Base-by-base conservation (phyloP, 2,113 vertebrate genomes). In the Xiphorhynchus elegans region DNA sequence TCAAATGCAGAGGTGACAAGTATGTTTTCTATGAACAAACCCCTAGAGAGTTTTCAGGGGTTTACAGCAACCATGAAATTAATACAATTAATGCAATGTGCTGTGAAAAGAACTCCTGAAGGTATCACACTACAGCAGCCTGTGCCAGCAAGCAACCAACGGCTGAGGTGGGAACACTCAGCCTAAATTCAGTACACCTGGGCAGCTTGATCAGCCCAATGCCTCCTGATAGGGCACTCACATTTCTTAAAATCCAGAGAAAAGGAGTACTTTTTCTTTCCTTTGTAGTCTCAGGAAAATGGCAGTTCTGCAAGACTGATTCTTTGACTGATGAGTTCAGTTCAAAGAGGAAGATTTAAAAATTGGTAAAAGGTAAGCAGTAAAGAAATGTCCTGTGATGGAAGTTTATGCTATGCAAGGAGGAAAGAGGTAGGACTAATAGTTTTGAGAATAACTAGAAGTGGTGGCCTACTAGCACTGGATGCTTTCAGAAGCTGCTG, bases 211-310 rank as follows among this genome's bases (percentile, higher is more conserved):
- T 46, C 39, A 89, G 39, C 69, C 33, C 52, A 70, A 23, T 10
- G 11, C 35, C 46, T 87, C 26, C 7, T 56, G 17, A 21, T 1
- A 19, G 0, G 1, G 17, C 16, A 46, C 11, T n/a, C 1, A 2
- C 26, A 13, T 35, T 82, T 70, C 31, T 17, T 18, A 24, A 33
- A 52, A 31, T 68, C 5, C n/a, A 70, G 39, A 64, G 47, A 35
- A 67, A 72, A 15, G 4, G 0, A 29, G 13, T 16, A 4, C 1
- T 53, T 5, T 9, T 3, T 28, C 49, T 39, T 46, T 40, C 7
- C 5, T 50, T 33, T 5, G 2, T 7, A 44, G 60, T 2, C 44
- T 68, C 33, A 77, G 37, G 50, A 67, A 74, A 70, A 74, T 15
- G 2, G 4, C 16, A 72, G 42, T 6, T 74, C 35, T 8, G 9